phyloP scores from a whole-genome alignment of 2,797 vertebrate genomes.

The Taeniopygia guttata region DNA sequence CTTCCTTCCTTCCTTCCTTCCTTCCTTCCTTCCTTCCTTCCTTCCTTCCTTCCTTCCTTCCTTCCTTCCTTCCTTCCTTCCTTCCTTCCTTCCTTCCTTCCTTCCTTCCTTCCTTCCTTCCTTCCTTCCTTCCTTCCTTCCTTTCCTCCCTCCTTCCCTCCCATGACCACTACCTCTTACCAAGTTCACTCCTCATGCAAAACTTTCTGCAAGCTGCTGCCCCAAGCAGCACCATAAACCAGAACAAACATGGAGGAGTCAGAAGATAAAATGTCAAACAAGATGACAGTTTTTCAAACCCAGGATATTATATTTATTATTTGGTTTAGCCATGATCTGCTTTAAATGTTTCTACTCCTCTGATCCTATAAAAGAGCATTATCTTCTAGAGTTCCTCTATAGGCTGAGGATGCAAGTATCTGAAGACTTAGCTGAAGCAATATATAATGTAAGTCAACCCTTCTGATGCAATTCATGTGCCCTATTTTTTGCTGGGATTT shows the following conservation, averaged over 20 bases:
- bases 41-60: too few relatives aligned
- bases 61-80: too few relatives aligned
- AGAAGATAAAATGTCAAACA: background rate
- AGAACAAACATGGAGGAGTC: background rate
- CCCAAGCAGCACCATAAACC: background rate
- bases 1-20: too few relatives aligned
- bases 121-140: background rate
- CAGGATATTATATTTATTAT: background rate
- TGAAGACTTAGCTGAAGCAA: conserved; percentile 1
- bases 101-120: too few relatives aligned
- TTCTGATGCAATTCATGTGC: conserved; percentile 7
- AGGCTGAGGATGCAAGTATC: background rate
- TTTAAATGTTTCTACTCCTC: conserved; percentile 16
- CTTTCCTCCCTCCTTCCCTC: too few relatives aligned
- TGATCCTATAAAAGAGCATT: background rate
- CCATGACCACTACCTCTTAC: background rate
- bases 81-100: too few relatives aligned
- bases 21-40: too few relatives aligned
- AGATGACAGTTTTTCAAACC: background rate
- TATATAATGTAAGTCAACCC: background rate
- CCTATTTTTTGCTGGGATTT: background rate
- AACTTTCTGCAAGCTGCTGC: background rate
- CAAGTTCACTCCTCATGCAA: accelerated
- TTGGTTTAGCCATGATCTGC: background rate
- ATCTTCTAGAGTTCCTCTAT: background rate